Percentiles rank a stretch among this genome's conserved stretches.
These are phyloP conservation scores for Dendrocincla tyrannina DNA, from an alignment of 2,797 vertebrate species.

Conservation along the genomic window DNA sequence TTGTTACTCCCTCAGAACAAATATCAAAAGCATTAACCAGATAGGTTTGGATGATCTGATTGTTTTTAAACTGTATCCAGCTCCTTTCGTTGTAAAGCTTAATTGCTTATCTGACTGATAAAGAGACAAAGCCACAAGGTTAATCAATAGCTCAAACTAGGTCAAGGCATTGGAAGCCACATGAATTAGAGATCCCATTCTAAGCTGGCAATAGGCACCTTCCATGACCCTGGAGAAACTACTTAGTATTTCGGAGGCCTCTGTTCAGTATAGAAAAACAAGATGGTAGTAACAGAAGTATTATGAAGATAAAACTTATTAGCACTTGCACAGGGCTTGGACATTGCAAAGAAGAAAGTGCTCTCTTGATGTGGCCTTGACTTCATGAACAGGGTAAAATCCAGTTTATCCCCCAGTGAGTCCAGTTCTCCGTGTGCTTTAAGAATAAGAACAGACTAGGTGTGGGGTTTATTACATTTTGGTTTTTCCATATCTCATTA, in stretches of 20 bases:
- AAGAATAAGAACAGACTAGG: not conserved
- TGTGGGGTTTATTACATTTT: not conserved
- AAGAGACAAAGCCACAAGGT: not conserved
- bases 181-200: not conserved
- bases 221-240: not conserved
- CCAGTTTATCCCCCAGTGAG: not conserved
- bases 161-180: not conserved
- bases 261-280: not conserved
- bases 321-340: not conserved
- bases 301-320: not conserved
- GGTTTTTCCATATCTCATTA: not conserved
- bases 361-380: not conserved
- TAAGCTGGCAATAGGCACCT: not conserved
- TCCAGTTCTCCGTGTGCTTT: not conserved
- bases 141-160: not conserved
- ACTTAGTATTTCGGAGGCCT: not conserved
- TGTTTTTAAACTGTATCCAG: not conserved
- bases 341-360: not conserved
- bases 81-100: not conserved
- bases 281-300: not conserved
- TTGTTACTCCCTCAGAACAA: not conserved
- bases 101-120: not conserved
- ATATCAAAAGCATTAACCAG: not conserved
- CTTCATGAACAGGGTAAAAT: not conserved
- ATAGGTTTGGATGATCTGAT: not conserved